Base-by-base conservation (phyloP, 2,888 invertebrate species). In the Julus scanicus region DNA sequence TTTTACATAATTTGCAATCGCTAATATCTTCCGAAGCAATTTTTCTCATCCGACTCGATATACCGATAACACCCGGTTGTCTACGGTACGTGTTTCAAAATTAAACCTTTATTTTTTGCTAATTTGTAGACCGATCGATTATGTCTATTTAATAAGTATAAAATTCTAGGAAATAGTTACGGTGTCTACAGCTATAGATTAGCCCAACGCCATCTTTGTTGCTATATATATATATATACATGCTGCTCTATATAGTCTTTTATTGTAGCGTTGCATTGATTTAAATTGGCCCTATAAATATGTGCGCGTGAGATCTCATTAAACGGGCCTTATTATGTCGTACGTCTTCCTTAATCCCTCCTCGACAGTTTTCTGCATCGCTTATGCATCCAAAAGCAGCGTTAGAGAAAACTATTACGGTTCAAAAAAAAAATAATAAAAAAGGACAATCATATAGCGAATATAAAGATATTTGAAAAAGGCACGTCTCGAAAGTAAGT, bases 301-400 rank as follows among this genome's bases (percentile, higher is more conserved):
- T n/a, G n/a, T 57, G 57, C 57, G 17, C 57, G 57, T 57, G 57
- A 57, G 57, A 57, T 57, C 57, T 57, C 57, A 57, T 57, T 57
- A 57, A 57, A 57, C 15, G 17, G 57, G 57, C 57, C 57, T 57
- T 57, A 57, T 57, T 57, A 57, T 57, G 57, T 57, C 57, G 57
- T 57, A 57, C 57, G 57, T 57, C 57, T 57, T 57, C 57, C 57
- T 57, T 57, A 57, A 57, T 57, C 57, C 57, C 57, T 57, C 57
- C 57, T 57, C 57, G 57, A 57, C 57, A 57, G 57, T 57, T 57
- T 57, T 17, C 57, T 57, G 57, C 57, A 15, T 57, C 57, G 57
- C 57, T 17, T 57, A 57, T 57, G 57, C 57, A 57, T 57, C 57
- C 17, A 17, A 17, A 57, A 57, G 57, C 17, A 15, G 57, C 57